Evolutionary conservation across 2,888 invertebrate species (phyloP).

Genomic region (Ectemnius lituratus): DNA sequence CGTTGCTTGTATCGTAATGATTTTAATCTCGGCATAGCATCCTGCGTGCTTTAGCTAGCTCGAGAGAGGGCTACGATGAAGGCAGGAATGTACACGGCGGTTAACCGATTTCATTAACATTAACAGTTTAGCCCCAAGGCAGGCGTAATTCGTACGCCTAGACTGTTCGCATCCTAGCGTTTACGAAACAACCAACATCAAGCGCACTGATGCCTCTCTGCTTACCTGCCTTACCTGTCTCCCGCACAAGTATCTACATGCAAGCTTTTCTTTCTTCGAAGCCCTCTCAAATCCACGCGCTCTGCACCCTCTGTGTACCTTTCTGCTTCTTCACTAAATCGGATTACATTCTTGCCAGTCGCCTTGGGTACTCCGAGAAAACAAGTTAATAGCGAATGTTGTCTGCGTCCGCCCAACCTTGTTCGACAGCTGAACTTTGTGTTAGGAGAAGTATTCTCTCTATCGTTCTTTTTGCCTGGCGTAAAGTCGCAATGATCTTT

Average conservation of each 20-base stretch:
- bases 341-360: constrained; percentile 46
- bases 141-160: constrained; percentile 27
- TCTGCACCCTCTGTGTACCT: constrained; percentile 30
- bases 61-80: constrained; percentile 1
- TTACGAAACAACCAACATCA: too few relatives aligned
- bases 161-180: not conserved
- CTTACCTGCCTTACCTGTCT: too few relatives aligned
- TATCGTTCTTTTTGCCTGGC: too few relatives aligned
- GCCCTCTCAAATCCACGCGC: not conserved
- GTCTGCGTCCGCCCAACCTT: too few relatives aligned
- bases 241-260: too few relatives aligned
- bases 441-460: too few relatives aligned
- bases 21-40: constrained; percentile 53
- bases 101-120: constrained; percentile 40
- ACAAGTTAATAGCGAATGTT: constrained; percentile 42
- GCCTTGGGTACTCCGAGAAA: constrained; percentile 38
- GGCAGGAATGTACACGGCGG: constrained; percentile 13
- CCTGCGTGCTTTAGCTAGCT: constrained; percentile 27
- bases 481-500: too few relatives aligned
- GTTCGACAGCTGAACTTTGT: too few relatives aligned
- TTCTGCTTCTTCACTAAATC: constrained; percentile 47
- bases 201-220: too few relatives aligned
- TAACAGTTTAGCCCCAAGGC: constrained; percentile 33
- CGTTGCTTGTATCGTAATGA: constrained; percentile 47
- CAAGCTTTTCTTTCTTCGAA: too few relatives aligned